A percentile compares a stretch with the other conserved stretches of the same genome.
Conservation (phyloP, 2,888 invertebrate species). For the Linnaemya tessellans region DNA sequence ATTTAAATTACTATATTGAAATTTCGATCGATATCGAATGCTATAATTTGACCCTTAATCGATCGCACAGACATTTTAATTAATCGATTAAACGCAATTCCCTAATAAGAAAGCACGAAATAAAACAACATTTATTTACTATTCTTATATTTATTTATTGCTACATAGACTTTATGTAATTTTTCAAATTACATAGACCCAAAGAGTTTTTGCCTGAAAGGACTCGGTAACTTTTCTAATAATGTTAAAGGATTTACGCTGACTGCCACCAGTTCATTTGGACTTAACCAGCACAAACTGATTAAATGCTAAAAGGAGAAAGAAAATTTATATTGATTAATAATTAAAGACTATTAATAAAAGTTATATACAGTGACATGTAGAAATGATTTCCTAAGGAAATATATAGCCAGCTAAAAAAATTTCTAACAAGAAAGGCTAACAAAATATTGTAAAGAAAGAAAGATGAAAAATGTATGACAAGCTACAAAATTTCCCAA, state of each 20-base stretch:
- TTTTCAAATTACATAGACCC: slow-evolving; percentile 47
- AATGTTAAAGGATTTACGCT: slow-evolving; percentile 90
- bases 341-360: not conserved
- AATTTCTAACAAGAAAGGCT: not conserved
- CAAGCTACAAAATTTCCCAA: not conserved
- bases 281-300: slow-evolving; percentile 87
- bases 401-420: not conserved
- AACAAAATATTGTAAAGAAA: not conserved
- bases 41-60: too few species aligned
- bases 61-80: not conserved
- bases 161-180: not conserved
- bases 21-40: too few species aligned
- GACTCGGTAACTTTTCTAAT: slow-evolving; percentile 88
- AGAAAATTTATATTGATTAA: not conserved
- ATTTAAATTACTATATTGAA: too few species aligned
- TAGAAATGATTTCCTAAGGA: not conserved
- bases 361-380: too few species aligned
- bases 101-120: not conserved
- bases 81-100: not conserved
- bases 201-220: slow-evolving; percentile 85
- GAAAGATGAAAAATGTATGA: too few species aligned
- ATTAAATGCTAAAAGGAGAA: slow-evolving; percentile 87
- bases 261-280: slow-evolving; percentile 89
- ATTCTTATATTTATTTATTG: slow-evolving; percentile 45
- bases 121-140: slow-evolving; percentile 14